Evolutionary conservation across 2,888 invertebrate species (phyloP).

Genomic region (Drosophila austrosaltans): DNA sequence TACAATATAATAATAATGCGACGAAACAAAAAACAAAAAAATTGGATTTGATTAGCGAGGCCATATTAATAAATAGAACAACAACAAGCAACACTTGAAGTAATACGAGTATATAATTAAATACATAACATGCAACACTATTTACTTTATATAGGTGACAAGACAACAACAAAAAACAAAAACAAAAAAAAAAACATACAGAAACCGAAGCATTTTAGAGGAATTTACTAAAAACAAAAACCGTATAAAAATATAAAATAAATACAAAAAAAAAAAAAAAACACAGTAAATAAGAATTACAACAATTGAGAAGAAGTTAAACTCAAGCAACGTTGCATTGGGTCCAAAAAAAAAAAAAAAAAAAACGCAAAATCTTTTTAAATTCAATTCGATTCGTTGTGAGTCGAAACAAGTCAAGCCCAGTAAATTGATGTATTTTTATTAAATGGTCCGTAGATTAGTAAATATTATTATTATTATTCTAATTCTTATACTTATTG

Average conservation of each 20-base stretch:
- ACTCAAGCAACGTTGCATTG: constrained; percentile 73
- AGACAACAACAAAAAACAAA: constrained; percentile 20
- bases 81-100: constrained; percentile 44
- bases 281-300: constrained; percentile 1
- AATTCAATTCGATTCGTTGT: constrained; percentile 16
- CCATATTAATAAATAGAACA: constrained; percentile 57
- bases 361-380: constrained; percentile 35
- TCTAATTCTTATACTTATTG: constrained; percentile 4
- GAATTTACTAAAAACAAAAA: constrained; percentile 55
- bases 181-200: constrained; percentile 46
- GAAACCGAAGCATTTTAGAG: constrained; percentile 76
- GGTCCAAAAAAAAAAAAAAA: constrained; percentile 58
- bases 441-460: constrained; percentile 71
- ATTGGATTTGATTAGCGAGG: constrained; percentile 71
- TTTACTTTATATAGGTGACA: constrained; percentile 76
- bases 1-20: constrained; percentile 32
- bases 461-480: constrained; percentile 37
- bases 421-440: constrained; percentile 53
- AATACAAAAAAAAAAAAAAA: background rate
- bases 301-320: constrained; percentile 6
- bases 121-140: constrained; percentile 66
- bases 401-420: background rate
- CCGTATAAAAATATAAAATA: background rate
- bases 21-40: constrained; percentile 5
- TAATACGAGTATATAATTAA: constrained; percentile 24